A percentile compares a stretch with the other conserved stretches of the same genome.
phyloP scores from a whole-genome alignment of 1,140 invertebrate species.

The Drosophila tani region DNA sequence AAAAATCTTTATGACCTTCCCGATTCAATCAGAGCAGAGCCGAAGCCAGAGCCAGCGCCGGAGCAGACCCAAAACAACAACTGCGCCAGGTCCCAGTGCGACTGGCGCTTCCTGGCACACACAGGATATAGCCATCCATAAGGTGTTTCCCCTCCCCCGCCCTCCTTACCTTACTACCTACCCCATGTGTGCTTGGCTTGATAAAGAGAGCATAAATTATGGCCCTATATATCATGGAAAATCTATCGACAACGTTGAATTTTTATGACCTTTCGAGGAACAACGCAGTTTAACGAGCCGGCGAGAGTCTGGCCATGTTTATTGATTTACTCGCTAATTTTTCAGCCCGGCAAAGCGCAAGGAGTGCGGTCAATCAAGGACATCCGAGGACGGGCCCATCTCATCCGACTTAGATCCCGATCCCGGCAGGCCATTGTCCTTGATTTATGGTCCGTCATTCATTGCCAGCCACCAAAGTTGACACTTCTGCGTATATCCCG shows the following conservation, averaged over 20 bases:
- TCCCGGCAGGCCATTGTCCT: slow-evolving; percentile 47
- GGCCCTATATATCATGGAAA: slow-evolving; percentile 52
- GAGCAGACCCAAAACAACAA: slow-evolving; percentile 24
- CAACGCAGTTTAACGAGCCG: slow-evolving; percentile 48
- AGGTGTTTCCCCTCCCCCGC: slow-evolving; percentile 35
- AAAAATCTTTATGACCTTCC: slow-evolving; percentile 54
- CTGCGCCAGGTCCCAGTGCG: slow-evolving; percentile 41
- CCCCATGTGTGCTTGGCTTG: slow-evolving; percentile 42
- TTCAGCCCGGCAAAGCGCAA: slow-evolving; percentile 20
- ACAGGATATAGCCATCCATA: slow-evolving; percentile 55
- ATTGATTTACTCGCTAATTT: slow-evolving; percentile 57
- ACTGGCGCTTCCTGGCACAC: slow-evolving; percentile 44
- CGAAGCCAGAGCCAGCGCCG: not conserved
- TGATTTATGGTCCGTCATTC: slow-evolving; percentile 61
- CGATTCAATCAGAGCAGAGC: slow-evolving; percentile 47
- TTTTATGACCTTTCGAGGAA: slow-evolving; percentile 48
- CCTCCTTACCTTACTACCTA: not conserved
- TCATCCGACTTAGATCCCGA: slow-evolving; percentile 1
- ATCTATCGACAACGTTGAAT: slow-evolving; percentile 54
- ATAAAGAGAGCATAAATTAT: slow-evolving; percentile 55
- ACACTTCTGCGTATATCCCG: slow-evolving; percentile 55
- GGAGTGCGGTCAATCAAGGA: slow-evolving; percentile 62
- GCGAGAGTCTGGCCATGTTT: slow-evolving; percentile 52
- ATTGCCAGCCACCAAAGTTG: slow-evolving; percentile 62
- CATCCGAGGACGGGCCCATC: slow-evolving; percentile 34